A percentile compares a stretch with the other conserved stretches of the same genome.
Conservation (phyloP, 2,797 vertebrate species). For the Pelobates cultripes region DNA sequence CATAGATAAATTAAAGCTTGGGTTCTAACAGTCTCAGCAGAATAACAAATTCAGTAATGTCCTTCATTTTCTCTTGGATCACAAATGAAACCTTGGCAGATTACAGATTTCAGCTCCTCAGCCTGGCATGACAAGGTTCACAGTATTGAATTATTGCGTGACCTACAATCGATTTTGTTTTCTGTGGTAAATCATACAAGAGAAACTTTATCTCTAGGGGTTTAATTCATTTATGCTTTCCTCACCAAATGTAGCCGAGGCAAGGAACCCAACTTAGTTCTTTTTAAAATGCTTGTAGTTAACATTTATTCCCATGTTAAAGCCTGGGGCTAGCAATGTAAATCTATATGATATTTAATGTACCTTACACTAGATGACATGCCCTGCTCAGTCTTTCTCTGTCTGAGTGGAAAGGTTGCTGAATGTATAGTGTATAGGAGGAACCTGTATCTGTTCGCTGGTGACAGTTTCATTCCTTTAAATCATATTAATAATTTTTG, state of each 20-base stretch:
- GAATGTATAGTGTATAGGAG: no score
- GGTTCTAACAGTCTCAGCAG: not conserved
- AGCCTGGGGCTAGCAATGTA: slow-evolving; percentile 25
- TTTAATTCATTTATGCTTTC: slow-evolving; percentile 35
- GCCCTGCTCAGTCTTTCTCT: not conserved
- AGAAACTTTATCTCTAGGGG: slow-evolving; percentile 34
- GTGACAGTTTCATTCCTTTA: no score
- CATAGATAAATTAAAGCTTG: no score
- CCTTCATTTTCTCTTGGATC: slow-evolving; percentile 30
- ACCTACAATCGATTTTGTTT: slow-evolving; percentile 46
- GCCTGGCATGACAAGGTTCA: slow-evolving; percentile 30
- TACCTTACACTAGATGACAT: slow-evolving; percentile 13
- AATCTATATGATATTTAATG: slow-evolving; percentile 17
- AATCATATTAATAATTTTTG: no score
- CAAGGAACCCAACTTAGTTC: not conserved
- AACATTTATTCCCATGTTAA: slow-evolving; percentile 10
- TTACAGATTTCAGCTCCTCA: slow-evolving; percentile 23
- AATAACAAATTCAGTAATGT: slow-evolving; percentile 21
- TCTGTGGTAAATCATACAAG: slow-evolving; percentile 25
- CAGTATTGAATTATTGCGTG: slow-evolving; percentile 39
- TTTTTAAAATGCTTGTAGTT: slow-evolving; percentile 14
- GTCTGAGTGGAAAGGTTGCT: slow-evolving; percentile 2
- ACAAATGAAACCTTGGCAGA: slow-evolving; percentile 26
- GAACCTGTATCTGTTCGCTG: no score
- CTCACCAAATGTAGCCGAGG: not conserved